These are phyloP conservation scores for Drosophila meridionalis DNA, from an alignment of 2,888 invertebrate species.

Conservation along the genomic window DNA sequence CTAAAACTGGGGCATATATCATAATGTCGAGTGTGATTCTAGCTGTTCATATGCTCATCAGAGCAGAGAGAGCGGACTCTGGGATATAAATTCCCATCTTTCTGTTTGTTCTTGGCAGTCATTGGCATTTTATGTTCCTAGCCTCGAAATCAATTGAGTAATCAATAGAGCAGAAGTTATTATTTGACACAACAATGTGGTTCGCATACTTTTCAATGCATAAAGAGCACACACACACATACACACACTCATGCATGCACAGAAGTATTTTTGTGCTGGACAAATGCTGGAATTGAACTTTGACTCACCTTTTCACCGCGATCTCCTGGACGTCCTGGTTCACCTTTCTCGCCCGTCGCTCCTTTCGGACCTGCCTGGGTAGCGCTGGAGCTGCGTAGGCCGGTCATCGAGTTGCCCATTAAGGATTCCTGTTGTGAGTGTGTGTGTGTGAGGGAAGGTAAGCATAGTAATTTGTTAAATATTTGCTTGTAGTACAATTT, in stretches of 20 bases:
- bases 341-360: conserved; percentile 89
- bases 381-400: conserved; percentile 87
- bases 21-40: conserved; percentile 9
- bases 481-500: conserved; percentile 81
- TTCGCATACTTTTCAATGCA: conserved; percentile 53
- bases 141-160: conserved; percentile 80
- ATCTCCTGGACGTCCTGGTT: conserved; percentile 89
- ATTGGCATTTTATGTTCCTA: conserved; percentile 29
- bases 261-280: conserved; percentile 35
- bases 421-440: conserved; percentile 87
- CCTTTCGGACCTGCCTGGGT: conserved; percentile 91
- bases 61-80: not conserved
- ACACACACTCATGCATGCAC: conserved; percentile 5
- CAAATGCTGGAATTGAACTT: conserved; percentile 48
- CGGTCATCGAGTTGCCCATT: conserved; percentile 86
- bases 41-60: not conserved
- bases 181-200: conserved; percentile 60
- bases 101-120: conserved; percentile 6
- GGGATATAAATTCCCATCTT: not conserved
- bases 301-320: conserved; percentile 90
- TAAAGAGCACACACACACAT: conserved; percentile 25
- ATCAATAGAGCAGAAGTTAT: conserved; percentile 82
- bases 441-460: conserved; percentile 35
- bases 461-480: conserved; percentile 79
- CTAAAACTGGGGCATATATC: conserved; percentile 12